phyloP scores from a whole-genome alignment of 2,888 invertebrate genomes.

The Pandemis heparana region DNA sequence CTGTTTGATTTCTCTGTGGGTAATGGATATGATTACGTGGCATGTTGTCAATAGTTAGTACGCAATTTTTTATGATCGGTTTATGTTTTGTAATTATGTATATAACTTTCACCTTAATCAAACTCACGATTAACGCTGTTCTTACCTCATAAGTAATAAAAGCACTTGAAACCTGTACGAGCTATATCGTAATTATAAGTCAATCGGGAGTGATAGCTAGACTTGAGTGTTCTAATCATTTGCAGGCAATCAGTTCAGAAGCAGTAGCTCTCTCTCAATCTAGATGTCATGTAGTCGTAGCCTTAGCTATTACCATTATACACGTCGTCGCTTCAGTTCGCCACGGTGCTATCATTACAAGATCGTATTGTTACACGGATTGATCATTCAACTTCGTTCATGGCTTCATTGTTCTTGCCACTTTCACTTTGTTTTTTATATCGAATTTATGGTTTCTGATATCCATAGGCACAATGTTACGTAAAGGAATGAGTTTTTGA shows the following conservation, averaged over 20 bases:
- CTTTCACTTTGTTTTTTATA: slow-evolving; percentile 39
- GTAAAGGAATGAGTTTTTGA: slow-evolving; percentile 7
- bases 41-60: neutral
- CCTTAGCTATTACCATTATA: neutral
- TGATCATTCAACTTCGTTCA: slow-evolving; percentile 40
- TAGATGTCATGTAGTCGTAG: neutral
- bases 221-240: slow-evolving; percentile 4
- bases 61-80: neutral
- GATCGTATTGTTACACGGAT: slow-evolving; percentile 43
- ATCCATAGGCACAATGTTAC: neutral
- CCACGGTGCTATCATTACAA: slow-evolving; percentile 33
- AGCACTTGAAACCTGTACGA: neutral
- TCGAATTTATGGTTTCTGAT: slow-evolving; percentile 7
- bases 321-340: slow-evolving; percentile 16
- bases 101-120: neutral
- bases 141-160: neutral
- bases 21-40: neutral
- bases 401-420: slow-evolving; percentile 41
- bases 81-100: neutral
- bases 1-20: neutral
- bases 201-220: neutral
- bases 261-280: slow-evolving; percentile 17
- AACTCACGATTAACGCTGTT: neutral
- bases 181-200: neutral
- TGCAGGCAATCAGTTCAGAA: neutral